These are phyloP conservation scores for Nephila pilipes DNA, from an alignment of 1,140 invertebrate genomes.

Conservation along the genomic window DNA sequence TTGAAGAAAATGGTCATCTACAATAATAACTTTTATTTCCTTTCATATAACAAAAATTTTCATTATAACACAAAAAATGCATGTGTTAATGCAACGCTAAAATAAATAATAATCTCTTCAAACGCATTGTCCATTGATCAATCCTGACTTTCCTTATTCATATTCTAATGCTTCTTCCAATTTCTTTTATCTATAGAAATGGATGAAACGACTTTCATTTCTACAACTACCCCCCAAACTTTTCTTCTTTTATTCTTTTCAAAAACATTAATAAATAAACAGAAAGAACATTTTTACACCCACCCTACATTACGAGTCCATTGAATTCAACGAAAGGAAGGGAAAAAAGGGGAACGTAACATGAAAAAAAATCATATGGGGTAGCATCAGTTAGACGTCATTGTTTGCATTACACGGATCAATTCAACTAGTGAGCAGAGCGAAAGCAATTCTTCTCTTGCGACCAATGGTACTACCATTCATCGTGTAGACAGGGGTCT, in stretches of 20 bases:
- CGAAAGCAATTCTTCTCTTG: neutral
- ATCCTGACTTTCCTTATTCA: neutral
- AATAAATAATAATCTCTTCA: neutral
- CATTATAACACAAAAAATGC: no score
- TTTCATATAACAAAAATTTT: neutral
- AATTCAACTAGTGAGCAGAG: slow-evolving; percentile 64
- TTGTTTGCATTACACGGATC: slow-evolving; percentile 59
- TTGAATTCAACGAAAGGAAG: slow-evolving; percentile 17
- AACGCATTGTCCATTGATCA: neutral
- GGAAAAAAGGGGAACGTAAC: neutral
- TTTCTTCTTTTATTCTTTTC: neutral
- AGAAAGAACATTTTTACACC: slow-evolving; percentile 11
- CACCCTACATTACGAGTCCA: slow-evolving; percentile 36
- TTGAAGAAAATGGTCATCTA: no score
- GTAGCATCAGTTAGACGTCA: slow-evolving; percentile 57
- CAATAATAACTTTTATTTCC: neutral
- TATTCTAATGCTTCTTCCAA: slow-evolving; percentile 5
- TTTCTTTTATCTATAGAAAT: neutral
- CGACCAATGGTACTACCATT: slow-evolving; percentile 55
- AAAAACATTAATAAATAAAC: slow-evolving; percentile 65
- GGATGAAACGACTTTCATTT: slow-evolving; percentile 6
- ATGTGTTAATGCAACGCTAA: no score
- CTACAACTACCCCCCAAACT: neutral
- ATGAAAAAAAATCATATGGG: slow-evolving; percentile 10
- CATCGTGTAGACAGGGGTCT: slow-evolving; percentile 18